These are phyloP conservation scores for Eristalinus aeneus DNA, from an alignment of 2,888 invertebrate species.

Conservation along the genomic window DNA sequence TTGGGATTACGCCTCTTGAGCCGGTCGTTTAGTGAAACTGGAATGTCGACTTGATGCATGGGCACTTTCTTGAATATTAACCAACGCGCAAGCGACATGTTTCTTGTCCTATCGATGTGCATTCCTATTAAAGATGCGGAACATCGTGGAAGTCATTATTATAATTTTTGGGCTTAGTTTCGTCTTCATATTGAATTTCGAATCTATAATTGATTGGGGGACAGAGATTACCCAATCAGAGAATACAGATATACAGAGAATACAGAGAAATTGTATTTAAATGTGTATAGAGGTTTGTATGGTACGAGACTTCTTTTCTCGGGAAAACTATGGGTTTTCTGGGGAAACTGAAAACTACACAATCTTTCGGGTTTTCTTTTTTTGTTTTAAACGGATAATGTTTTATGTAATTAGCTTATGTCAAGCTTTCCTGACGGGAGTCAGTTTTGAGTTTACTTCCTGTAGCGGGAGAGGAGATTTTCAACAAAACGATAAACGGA, in stretches of 20 bases:
- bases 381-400: slow-evolving; percentile 4
- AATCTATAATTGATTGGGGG: slow-evolving; percentile 2
- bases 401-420: not conserved
- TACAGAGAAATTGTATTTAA: slow-evolving; percentile 6
- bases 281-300: not conserved
- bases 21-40: not conserved
- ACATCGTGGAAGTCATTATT: slow-evolving; percentile 2
- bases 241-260: too few relatives aligned
- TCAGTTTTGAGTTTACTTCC: not conserved
- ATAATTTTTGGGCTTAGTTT: slow-evolving; percentile 14
- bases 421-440: not conserved
- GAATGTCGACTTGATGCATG: not conserved
- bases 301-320: not conserved
- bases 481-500: not conserved
- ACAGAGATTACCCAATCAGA: not conserved
- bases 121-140: slow-evolving; percentile 15
- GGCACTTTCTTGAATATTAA: not conserved
- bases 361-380: not conserved
- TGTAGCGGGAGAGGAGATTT: not conserved
- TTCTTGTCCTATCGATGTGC: not conserved
- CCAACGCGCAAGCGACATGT: not conserved
- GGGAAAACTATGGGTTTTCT: not conserved
- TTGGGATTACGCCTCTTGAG: not conserved
- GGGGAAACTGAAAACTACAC: not conserved
- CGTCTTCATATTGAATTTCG: slow-evolving; percentile 1